Evolutionary conservation across 2,797 vertebrate species (phyloP), one percentile per base, ranked within the genome.

Genomic region (Enteromius thamalakanensis): DNA sequence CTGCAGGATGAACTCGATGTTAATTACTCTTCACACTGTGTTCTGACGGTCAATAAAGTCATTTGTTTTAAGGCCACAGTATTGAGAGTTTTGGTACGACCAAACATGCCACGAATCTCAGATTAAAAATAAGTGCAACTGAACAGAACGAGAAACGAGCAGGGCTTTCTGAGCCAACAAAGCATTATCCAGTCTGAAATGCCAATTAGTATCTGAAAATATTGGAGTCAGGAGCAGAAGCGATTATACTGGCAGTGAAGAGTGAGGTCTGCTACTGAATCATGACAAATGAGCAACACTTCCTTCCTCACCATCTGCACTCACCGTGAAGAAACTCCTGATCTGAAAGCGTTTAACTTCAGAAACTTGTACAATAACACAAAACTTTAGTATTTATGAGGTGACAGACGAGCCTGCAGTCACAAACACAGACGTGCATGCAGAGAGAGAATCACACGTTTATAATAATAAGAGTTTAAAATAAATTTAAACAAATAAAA

Each of bases 241-340:
- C 23, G 11, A 62, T 62, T 62, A 62, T 14, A 62, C 23, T 62
- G 58, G 23, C 58, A 62, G 58, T 62, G 58, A 60, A 60, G 58
- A 26, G 58, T 60, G 58, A 60, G 58, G 58, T 29, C 23, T 62
- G 58, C 55, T 60, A 60, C n/a, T 60, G 55, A 60, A 60, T 60
- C 55, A 60, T 60, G 55, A 60, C 58, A 62, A 62, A 62, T 29
- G 58, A 62, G 58, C 58, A 62, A 29, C 58, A 62, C 58, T 62
- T 62, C 58, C 58, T 62, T 62, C 58, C 58, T 29, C 58, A 62
- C 58, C 58, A 62, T 62, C 58, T 62, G 58, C 23, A 26, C 58
- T 62, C 58, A 6, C 58, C 26, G 58, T 2, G 23, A 60, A 23
- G 9, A 58, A 10, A 58, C 53, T 2, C 58, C 11, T 6, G 23